Conservation (phyloP, 2,888 invertebrate species). For the Lathronympha strigana region DNA sequence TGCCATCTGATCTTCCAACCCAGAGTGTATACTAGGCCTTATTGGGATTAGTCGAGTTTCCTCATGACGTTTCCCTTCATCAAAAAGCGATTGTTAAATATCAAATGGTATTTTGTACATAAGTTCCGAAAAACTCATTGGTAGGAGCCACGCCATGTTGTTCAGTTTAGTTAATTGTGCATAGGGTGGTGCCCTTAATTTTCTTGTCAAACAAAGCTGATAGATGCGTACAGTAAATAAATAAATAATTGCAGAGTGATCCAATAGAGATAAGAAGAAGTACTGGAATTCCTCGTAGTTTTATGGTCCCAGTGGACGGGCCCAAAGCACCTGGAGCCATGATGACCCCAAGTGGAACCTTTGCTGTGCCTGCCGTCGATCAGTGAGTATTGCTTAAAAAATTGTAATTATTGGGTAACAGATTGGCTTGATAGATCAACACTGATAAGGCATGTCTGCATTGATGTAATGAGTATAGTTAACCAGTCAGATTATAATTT, state of each 20-base stretch:
- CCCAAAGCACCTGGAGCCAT: constrained; percentile 95
- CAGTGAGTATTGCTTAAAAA: constrained; percentile 84
- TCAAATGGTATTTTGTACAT: too few species aligned
- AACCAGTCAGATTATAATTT: not conserved
- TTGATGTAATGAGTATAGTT: constrained; percentile 2
- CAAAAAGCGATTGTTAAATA: too few species aligned
- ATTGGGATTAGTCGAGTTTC: too few species aligned
- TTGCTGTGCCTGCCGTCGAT: constrained; percentile 94
- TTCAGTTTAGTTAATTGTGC: too few species aligned
- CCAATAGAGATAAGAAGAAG: constrained; percentile 94
- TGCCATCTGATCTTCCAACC: too few species aligned
- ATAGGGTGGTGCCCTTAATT: too few species aligned
- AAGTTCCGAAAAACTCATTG: too few species aligned
- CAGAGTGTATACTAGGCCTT: too few species aligned
- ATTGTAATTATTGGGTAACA: constrained; percentile 4
- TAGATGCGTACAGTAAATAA: constrained; percentile 17
- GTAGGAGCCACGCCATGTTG: too few species aligned
- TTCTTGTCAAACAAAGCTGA: not conserved
- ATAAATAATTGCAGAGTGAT: constrained; percentile 72
- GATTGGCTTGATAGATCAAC: not conserved
- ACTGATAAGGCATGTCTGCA: constrained; percentile 17
- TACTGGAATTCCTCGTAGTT: constrained; percentile 98
- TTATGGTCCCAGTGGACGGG: constrained; percentile 96
- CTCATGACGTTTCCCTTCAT: too few species aligned
- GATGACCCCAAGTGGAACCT: constrained; percentile 94